These are phyloP conservation scores for Alca torda DNA, from an alignment of 2,797 vertebrate species.

Conservation along the genomic window DNA sequence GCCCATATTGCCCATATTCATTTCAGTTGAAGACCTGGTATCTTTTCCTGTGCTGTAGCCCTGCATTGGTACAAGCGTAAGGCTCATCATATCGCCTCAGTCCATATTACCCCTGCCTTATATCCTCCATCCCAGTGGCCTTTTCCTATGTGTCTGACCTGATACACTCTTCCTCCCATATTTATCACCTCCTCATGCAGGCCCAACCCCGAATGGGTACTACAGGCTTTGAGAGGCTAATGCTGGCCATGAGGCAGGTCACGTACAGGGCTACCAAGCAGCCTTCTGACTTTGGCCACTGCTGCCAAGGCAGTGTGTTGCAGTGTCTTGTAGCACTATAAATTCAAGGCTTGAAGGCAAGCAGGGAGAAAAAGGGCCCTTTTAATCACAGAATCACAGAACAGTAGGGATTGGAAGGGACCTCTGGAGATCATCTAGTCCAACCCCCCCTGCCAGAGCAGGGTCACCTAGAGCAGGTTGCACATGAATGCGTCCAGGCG, in stretches of 20 bases:
- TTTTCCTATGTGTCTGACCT: neutral
- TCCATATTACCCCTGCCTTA: too few relatives aligned
- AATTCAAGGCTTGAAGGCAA: neutral
- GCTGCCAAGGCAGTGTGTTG: neutral
- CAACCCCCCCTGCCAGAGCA: too few relatives aligned
- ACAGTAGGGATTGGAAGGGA: too few relatives aligned
- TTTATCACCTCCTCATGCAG: neutral
- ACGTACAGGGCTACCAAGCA: rapidly evolving
- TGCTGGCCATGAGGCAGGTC: neutral
- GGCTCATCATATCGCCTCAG: neutral
- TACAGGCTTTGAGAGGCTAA: neutral
- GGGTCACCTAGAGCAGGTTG: too few relatives aligned
- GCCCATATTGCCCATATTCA: neutral
- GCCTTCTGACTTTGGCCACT: neutral
- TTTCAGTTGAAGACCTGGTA: neutral
- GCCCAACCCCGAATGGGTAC: neutral
- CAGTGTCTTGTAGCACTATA: neutral
- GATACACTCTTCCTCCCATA: rapidly evolving
- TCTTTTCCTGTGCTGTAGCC: rapidly evolving
- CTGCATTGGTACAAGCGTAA: neutral
- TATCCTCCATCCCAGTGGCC: neutral
- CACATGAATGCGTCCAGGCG: too few relatives aligned
- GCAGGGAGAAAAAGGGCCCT: neutral
- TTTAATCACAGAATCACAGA: too few relatives aligned
- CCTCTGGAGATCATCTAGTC: too few relatives aligned